Evolutionary conservation across 1,140 invertebrate genomes (phyloP), one percentile per base, ranked within the genome.

Genomic region (Euschistus heros): DNA sequence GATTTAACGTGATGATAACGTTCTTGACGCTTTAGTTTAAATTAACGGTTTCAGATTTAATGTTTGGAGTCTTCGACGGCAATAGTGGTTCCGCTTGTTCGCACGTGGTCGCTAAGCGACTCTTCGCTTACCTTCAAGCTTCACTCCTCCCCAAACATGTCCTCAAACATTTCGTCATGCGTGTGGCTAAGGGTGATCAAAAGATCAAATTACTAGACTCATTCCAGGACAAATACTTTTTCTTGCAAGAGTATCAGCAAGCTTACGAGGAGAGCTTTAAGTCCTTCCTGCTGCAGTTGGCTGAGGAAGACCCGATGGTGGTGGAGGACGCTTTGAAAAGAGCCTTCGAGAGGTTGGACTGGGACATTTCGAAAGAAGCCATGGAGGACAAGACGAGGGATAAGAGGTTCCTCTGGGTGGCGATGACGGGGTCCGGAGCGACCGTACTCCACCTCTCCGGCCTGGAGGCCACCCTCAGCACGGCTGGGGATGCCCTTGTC

Each of bases 61-160:
- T 97, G 61, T 86, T 97, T 74, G 94, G 92, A 57, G 84, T 98
- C 3, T 96, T 93, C 76, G 95, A 98, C 81, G 95, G 95, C 0
- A 95, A 98, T 77, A 93, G 87, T 26, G 94, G 95, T 0, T 82
- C 85, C 60, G 83, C 89, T 20, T 97, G 94, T 79, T 91, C 93
- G 24, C 92, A 97, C 79, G 88, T 92, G 0, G 76, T 91, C 52
- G 86, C 89, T 0, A 92, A 93, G 75, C 79, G 94, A 59, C 76
- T 98, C 13, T 85, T 93, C 65, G 81, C 88, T 66, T 98, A 98
- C 73, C 86, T 98, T 46, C 86, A 91, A 0, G 86, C 91, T 2
- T 84, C 86, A 66, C 77, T 97, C 1, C 73, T 91, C 17, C 84
- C 88, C 1, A 74, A 76, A 24, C 79, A 85, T 55, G 17, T 22